Evolutionary conservation across 2,888 invertebrate species (phyloP).

Genomic region (Ariolimax columbianus): DNA sequence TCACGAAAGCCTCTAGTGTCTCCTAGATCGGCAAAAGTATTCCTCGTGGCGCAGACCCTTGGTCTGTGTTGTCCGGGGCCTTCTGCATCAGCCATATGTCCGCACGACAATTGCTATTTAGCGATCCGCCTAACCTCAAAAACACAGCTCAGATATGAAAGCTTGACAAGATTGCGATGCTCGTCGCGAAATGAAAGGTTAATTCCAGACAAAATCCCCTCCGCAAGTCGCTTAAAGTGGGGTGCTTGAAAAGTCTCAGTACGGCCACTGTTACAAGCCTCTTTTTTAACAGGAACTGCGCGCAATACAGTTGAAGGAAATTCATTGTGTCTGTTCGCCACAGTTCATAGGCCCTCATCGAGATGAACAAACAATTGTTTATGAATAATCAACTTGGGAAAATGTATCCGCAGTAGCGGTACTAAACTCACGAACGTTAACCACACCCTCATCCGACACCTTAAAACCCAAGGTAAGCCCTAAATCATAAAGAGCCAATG

Average conservation of each 20-base stretch:
- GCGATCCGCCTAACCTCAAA: not conserved
- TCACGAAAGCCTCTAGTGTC: no score
- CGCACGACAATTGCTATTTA: no score
- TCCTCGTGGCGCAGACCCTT: no score
- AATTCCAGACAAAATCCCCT: not conserved
- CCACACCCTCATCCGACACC: not conserved
- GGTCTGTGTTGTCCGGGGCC: no score
- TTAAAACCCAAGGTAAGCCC: not conserved
- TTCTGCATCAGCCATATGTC: no score
- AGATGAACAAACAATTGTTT: slow-evolving; percentile 6
- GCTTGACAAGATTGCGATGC: not conserved
- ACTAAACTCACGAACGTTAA: not conserved
- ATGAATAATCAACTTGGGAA: not conserved
- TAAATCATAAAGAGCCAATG: not conserved
- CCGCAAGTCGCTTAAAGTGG: not conserved
- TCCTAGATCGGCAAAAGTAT: no score
- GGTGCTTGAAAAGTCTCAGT: not conserved
- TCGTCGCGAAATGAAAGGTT: not conserved
- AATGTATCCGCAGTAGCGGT: not conserved
- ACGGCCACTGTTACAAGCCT: not conserved
- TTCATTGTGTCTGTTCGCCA: not conserved
- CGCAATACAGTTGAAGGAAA: not conserved
- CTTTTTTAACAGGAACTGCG: not conserved
- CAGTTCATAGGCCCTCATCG: not conserved
- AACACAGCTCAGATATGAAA: not conserved